phyloP scores from a whole-genome alignment of 1,140 invertebrate genomes.

The Teleogryllus occipitalis region DNA sequence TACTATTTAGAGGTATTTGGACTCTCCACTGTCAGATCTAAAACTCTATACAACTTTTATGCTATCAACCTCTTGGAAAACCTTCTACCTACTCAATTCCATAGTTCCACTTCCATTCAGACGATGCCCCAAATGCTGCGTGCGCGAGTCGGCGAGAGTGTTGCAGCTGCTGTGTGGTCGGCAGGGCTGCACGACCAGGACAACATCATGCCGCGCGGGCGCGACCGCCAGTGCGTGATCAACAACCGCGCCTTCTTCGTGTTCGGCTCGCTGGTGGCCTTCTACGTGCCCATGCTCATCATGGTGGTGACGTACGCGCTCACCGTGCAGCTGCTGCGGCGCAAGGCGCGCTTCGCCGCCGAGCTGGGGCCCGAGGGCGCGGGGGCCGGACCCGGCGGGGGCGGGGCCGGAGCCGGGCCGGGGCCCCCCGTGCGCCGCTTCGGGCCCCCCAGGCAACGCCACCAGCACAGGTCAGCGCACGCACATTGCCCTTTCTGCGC shows the following conservation, averaged over 20 bases:
- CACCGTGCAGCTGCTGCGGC: conserved; percentile 72
- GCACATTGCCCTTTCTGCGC: too few species aligned
- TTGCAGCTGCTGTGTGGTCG: not conserved
- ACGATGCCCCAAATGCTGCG: too few species aligned
- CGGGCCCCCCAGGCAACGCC: conserved; percentile 36
- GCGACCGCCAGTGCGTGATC: conserved; percentile 66
- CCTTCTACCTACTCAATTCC: too few species aligned
- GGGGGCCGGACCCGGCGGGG: conserved; percentile 37
- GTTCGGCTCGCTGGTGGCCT: conserved; percentile 79
- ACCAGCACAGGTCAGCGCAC: conserved; percentile 28
- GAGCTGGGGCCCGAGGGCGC: conserved; percentile 43
- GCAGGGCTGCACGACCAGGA: conserved; percentile 20
- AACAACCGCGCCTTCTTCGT: conserved; percentile 81
- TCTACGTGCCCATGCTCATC: conserved; percentile 88
- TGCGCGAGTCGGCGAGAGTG: too few species aligned
- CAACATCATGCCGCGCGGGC: conserved; percentile 60
- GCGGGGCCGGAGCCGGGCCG: conserved; percentile 42
- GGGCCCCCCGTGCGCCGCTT: conserved; percentile 46
- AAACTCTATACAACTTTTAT: too few species aligned
- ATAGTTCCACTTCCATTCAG: too few species aligned
- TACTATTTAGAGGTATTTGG: too few species aligned
- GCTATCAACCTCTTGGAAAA: too few species aligned
- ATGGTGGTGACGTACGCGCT: conserved; percentile 85
- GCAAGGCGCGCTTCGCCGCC: conserved; percentile 43
- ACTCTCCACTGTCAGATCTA: too few species aligned